Evolutionary conservation across 2,888 invertebrate genomes (phyloP).

Genomic region (Helicoverpa assulta): DNA sequence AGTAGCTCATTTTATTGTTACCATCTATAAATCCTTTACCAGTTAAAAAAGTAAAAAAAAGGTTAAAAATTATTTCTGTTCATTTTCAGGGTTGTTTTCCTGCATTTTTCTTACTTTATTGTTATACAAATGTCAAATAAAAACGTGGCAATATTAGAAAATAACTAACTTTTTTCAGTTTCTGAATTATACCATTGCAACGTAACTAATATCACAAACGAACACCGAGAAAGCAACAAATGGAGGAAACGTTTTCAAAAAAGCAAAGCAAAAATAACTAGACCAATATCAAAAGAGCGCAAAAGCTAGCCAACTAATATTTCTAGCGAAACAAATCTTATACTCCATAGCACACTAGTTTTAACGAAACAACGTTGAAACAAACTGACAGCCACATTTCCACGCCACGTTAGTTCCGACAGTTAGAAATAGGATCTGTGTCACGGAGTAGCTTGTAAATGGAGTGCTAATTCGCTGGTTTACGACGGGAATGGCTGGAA

Average conservation of each 20-base stretch:
- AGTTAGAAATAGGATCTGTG: constrained; percentile 43
- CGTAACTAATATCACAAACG: not conserved
- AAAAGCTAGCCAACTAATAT: constrained; percentile 29
- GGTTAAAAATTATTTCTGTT: no score
- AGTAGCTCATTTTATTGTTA: no score
- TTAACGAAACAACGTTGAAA: constrained; percentile 44
- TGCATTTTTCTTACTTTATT: no score
- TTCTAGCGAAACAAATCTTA: constrained; percentile 39
- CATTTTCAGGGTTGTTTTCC: no score
- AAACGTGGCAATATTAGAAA: no score
- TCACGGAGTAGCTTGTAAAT: not conserved
- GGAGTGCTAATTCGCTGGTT: constrained; percentile 4
- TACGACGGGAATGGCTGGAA: not conserved
- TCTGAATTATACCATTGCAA: not conserved
- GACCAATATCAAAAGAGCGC: constrained; percentile 9
- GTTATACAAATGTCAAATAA: no score
- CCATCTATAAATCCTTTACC: no score
- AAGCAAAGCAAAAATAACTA: not conserved
- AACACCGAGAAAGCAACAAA: not conserved
- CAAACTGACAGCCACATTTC: constrained; percentile 53
- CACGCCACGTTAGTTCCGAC: constrained; percentile 51
- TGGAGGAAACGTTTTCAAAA: not conserved
- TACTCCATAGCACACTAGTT: constrained; percentile 48
- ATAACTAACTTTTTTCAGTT: no score
- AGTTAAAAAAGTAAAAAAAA: no score